These are phyloP conservation scores for Umimayanthus kanabou DNA, from an alignment of 92 coral and sea anemone species.

Conservation along the genomic window DNA sequence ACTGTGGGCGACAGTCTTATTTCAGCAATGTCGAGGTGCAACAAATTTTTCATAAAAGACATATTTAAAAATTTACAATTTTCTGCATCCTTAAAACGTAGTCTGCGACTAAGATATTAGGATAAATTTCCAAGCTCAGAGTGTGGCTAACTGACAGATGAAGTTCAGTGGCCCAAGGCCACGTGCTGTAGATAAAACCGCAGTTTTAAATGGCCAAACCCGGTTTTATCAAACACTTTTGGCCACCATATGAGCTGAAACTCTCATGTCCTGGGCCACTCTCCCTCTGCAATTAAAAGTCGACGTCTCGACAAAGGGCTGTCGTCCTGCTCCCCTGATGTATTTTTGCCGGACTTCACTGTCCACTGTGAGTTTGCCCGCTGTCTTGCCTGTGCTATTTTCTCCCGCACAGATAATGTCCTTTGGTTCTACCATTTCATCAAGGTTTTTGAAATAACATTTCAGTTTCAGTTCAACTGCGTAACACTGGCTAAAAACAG, in stretches of 20 bases:
- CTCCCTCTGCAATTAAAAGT: slow-evolving; percentile 24
- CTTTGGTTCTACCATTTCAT: not conserved
- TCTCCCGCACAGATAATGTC: slow-evolving; percentile 17
- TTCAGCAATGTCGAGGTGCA: too few relatives aligned
- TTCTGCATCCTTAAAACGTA: too few relatives aligned
- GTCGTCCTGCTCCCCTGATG: not conserved
- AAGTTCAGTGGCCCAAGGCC: not conserved
- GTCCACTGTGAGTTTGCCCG: slow-evolving; percentile 25
- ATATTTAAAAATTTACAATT: too few relatives aligned
- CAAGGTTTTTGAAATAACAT: not conserved
- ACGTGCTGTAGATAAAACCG: slow-evolving; percentile 33
- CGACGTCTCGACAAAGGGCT: not conserved
- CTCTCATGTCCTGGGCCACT: slow-evolving; percentile 33
- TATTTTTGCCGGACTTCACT: not conserved
- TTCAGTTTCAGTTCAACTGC: not conserved
- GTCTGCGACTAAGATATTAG: too few relatives aligned
- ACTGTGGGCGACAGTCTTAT: too few relatives aligned
- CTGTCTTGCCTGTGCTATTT: slow-evolving; percentile 7
- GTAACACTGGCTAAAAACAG: not conserved
- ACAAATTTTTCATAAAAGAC: too few relatives aligned
- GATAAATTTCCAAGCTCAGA: too few relatives aligned
- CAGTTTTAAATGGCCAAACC: slow-evolving; percentile 14
- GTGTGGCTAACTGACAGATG: not conserved
- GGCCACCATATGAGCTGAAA: slow-evolving; percentile 39
- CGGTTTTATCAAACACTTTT: not conserved